A percentile compares a stretch with the other conserved stretches of the same genome.
Conservation (phyloP, 2,797 vertebrate genomes). For the Pristis pectinata region DNA sequence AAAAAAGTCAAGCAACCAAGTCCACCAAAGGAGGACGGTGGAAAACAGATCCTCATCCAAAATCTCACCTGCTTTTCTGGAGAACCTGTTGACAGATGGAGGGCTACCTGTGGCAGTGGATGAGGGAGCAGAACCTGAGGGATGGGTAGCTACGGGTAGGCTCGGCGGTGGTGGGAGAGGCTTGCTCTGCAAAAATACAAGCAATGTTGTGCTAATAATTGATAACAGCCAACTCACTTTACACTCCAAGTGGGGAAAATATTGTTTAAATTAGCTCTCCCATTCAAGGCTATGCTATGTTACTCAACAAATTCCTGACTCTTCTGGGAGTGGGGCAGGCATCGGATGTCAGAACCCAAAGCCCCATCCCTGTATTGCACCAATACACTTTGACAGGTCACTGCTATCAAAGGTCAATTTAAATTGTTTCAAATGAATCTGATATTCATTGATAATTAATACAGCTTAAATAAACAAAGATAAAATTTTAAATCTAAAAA, state of each 20-base stretch:
- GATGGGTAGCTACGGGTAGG: constrained; percentile 60
- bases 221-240: neutral
- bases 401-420: no score
- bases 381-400: no score
- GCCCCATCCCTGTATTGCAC: no score
- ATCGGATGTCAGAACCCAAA: no score
- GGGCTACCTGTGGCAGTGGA: constrained; percentile 52
- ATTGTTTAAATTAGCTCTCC: neutral
- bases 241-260: neutral
- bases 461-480: no score
- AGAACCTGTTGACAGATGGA: constrained; percentile 81
- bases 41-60: no score
- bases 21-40: no score
- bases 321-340: no score
- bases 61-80: constrained; percentile 84
- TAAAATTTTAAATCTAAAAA: no score
- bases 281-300: neutral
- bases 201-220: neutral
- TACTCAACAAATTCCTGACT: neutral
- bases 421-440: no score
- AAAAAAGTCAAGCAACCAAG: neutral
- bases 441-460: no score
- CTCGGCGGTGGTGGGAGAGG: constrained; percentile 77
- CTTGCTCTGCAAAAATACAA: constrained; percentile 63
- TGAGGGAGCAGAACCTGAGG: neutral